These are phyloP conservation scores for Scyliorhinus canicula DNA, from an alignment of 2,797 vertebrate species.

Conservation along the genomic window DNA sequence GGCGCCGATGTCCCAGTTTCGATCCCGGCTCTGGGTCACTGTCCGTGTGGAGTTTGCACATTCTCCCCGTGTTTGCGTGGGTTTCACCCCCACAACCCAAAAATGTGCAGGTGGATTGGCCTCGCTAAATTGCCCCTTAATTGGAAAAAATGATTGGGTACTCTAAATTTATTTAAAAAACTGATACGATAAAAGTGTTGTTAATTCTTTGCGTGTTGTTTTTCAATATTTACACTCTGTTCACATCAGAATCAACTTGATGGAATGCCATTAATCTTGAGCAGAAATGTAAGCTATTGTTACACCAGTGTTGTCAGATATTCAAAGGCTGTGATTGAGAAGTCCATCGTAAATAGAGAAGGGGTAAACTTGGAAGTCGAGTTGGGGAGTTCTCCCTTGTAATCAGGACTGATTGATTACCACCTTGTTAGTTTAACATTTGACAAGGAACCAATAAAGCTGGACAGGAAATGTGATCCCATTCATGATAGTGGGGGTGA, in stretches of 20 bases:
- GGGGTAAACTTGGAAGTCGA: background rate
- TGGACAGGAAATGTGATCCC: background rate
- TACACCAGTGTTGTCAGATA: background rate
- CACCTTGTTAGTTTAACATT: background rate
- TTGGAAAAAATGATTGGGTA: too few species aligned
- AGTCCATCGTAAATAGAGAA: background rate
- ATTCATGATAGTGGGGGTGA: background rate
- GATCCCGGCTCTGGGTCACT: too few species aligned
- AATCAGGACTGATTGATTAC: background rate
- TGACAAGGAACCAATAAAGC: background rate
- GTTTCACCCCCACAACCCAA: too few species aligned
- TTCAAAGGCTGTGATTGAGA: background rate
- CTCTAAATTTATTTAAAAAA: too few species aligned
- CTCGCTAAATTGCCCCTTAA: too few species aligned
- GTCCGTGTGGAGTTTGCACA: too few species aligned
- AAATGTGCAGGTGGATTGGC: too few species aligned
- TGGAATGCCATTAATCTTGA: background rate
- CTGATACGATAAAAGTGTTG: too few species aligned
- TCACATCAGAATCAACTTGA: background rate
- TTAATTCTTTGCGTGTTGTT: background rate
- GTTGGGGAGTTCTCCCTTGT: background rate
- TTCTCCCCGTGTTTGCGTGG: too few species aligned
- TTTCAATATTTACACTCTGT: background rate
- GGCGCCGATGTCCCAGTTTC: too few species aligned
- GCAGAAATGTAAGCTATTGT: background rate